phyloP scores from a whole-genome alignment of 2,797 vertebrate species.

The Anomalospiza imberbis region DNA sequence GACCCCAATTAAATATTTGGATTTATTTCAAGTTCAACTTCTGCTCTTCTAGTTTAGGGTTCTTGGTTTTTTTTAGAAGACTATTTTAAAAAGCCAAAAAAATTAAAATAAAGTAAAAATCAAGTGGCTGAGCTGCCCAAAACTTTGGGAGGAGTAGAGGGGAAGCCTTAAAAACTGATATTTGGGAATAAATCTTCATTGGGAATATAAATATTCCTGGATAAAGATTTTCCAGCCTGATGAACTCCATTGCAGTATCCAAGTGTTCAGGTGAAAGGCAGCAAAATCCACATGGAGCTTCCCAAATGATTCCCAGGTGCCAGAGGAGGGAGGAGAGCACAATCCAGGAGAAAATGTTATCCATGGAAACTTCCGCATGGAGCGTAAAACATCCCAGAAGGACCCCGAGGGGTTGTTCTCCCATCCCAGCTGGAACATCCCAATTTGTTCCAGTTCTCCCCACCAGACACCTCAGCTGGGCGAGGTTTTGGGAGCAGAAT shows the following conservation, averaged over 20 bases:
- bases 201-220: background rate
- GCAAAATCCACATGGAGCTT: background rate
- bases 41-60: background rate
- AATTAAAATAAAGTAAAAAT: background rate
- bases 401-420: fast-evolving
- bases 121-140: background rate
- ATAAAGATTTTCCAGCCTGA: background rate
- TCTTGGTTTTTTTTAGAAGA: background rate
- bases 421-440: background rate
- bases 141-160: background rate
- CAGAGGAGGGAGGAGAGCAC: background rate
- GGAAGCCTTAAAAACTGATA: background rate
- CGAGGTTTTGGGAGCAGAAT: fast-evolving
- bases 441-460: background rate
- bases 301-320: background rate
- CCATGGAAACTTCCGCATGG: background rate
- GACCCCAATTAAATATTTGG: background rate
- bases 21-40: background rate
- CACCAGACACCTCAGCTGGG: background rate
- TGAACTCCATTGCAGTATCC: background rate
- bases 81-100: fast-evolving
- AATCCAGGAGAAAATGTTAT: fast-evolving
- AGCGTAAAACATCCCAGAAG: background rate
- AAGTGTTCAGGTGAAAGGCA: background rate
- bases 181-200: background rate